A percentile compares a stretch with the other conserved stretches of the same genome.
phyloP scores from a whole-genome alignment of 2,113 vertebrate species.

The human (Homo sapiens) region GRCh38 chr11:79242501-79243000 shows the following conservation, averaged over 20 bases:
- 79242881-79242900: rapidly evolving
- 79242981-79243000: neutral
- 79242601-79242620: neutral
- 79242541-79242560: conserved; percentile 18
- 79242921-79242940: neutral
- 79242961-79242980: neutral
- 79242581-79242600: neutral
- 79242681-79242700: neutral
- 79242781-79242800: conserved; percentile 53
- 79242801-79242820: conserved; percentile 60
- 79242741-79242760: neutral
- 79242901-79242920: neutral
- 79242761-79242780: conserved; percentile 30
- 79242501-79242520: neutral
- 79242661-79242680: conserved; percentile 17
- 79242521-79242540: neutral
- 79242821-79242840: neutral
- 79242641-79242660: conserved; percentile 64
- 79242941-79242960: neutral
- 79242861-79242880: neutral
- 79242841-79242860: conserved; percentile 6
- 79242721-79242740: conserved; percentile 18
- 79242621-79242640: conserved; percentile 73
- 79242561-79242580: neutral
- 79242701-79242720: conserved; percentile 33